A percentile compares a stretch with the other conserved stretches of the same genome.
Conservation (phyloP, 2,888 invertebrate genomes). For the Idaea straminata region DNA sequence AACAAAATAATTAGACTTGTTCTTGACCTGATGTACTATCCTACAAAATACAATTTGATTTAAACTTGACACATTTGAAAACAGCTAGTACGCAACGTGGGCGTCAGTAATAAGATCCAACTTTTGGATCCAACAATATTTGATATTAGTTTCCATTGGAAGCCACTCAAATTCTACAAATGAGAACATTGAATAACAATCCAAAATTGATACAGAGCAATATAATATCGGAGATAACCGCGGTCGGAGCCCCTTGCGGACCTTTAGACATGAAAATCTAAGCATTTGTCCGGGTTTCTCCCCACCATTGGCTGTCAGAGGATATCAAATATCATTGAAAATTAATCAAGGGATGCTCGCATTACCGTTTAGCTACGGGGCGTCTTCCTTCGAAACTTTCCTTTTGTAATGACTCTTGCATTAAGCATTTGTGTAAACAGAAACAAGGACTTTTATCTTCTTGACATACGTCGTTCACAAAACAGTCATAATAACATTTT, state of each 20-base stretch:
- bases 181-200: slow-evolving; percentile 20
- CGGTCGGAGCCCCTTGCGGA: slow-evolving; percentile 29
- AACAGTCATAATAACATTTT: not conserved
- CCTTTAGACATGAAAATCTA: slow-evolving; percentile 63
- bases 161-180: not conserved
- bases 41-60: too few relatives aligned
- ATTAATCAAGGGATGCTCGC: slow-evolving; percentile 62
- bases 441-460: slow-evolving; percentile 24
- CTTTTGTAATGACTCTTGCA: slow-evolving; percentile 28
- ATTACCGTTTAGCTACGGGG: slow-evolving; percentile 38
- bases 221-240: slow-evolving; percentile 57
- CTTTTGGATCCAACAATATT: not conserved
- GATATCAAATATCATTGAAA: slow-evolving; percentile 75
- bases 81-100: too few relatives aligned
- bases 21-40: too few relatives aligned
- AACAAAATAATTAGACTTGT: too few relatives aligned
- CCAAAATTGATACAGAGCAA: slow-evolving; percentile 48
- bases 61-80: too few relatives aligned
- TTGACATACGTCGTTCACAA: slow-evolving; percentile 4
- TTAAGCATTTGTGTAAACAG: slow-evolving; percentile 24
- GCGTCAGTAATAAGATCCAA: too few relatives aligned
- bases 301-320: slow-evolving; percentile 55
- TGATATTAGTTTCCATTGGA: not conserved
- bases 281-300: slow-evolving; percentile 69
- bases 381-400: slow-evolving; percentile 33